These are phyloP conservation scores for Alloplasta piceator DNA, from an alignment of 2,888 invertebrate species.

Conservation along the genomic window DNA sequence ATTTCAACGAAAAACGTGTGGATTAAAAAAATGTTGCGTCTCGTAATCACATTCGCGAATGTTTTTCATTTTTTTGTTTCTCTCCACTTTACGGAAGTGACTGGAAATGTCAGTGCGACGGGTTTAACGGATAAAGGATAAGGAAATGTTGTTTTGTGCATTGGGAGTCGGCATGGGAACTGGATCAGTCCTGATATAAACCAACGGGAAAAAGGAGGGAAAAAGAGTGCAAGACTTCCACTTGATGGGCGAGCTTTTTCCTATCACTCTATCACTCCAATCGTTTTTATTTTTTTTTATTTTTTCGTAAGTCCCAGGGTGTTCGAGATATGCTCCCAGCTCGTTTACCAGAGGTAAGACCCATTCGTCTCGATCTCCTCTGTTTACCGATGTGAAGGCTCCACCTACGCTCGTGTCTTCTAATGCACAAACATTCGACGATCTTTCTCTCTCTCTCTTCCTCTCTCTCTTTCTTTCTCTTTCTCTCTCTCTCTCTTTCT, in stretches of 20 bases:
- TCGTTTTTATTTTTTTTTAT: slow-evolving; percentile 32
- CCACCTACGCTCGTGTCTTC: slow-evolving; percentile 58
- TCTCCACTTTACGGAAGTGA: too few species aligned
- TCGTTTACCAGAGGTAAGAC: slow-evolving; percentile 50
- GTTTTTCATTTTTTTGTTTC: too few species aligned
- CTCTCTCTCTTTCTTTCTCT: too few species aligned
- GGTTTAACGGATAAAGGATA: too few species aligned
- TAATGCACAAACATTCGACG: slow-evolving; percentile 39
- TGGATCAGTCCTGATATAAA: slow-evolving; percentile 71
- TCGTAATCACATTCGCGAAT: too few species aligned
- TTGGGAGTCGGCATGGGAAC: slow-evolving; percentile 69
- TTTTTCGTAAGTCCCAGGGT: background rate
- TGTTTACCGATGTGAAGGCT: slow-evolving; percentile 37
- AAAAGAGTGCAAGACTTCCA: slow-evolving; percentile 61
- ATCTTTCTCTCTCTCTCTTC: background rate
- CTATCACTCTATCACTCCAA: slow-evolving; percentile 61
- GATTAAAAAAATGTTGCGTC: too few species aligned
- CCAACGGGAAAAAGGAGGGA: slow-evolving; percentile 26
- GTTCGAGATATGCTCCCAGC: slow-evolving; percentile 38
- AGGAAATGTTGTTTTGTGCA: too few species aligned
- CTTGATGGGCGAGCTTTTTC: slow-evolving; percentile 36
- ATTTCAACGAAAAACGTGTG: too few species aligned
- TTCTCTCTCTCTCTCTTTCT: too few species aligned
- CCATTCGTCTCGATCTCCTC: slow-evolving; percentile 58
- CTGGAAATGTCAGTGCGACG: too few species aligned